These are phyloP conservation scores for Sebastes variabilis DNA, from an alignment of 2,797 vertebrate genomes.

Conservation along the genomic window DNA sequence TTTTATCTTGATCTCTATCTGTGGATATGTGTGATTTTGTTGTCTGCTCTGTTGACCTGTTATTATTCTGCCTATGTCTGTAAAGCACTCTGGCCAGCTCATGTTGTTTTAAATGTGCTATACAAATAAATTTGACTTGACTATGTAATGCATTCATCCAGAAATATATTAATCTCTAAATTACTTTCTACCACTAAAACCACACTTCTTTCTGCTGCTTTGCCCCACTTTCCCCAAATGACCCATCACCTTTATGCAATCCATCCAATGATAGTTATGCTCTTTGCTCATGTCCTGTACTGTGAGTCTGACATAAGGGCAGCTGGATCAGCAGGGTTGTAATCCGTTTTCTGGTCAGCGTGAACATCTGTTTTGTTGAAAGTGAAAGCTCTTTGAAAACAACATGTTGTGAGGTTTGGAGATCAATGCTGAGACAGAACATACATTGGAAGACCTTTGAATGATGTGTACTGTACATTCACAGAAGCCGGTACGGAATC, in stretches of 20 bases:
- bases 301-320: not conserved
- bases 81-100: too few relatives aligned
- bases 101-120: too few relatives aligned
- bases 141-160: too few relatives aligned
- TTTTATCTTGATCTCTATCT: too few relatives aligned
- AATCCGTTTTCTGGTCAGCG: not conserved
- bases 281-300: not conserved
- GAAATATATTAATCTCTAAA: too few relatives aligned
- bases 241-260: not conserved
- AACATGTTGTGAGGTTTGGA: not conserved
- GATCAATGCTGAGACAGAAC: not conserved
- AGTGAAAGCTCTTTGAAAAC: constrained; percentile 5
- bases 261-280: not conserved
- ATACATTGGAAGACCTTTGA: not conserved
- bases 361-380: not conserved
- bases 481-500: not conserved
- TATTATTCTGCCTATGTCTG: too few relatives aligned
- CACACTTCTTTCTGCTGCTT: too few relatives aligned
- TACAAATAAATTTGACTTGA: too few relatives aligned
- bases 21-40: too few relatives aligned
- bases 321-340: not conserved
- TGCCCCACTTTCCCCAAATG: not conserved
- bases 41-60: too few relatives aligned
- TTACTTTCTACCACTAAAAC: too few relatives aligned
- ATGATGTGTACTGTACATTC: not conserved